These are phyloP conservation scores for Addax nasomaculatus DNA, from an alignment of 2,113 vertebrate genomes.

Conservation along the genomic window DNA sequence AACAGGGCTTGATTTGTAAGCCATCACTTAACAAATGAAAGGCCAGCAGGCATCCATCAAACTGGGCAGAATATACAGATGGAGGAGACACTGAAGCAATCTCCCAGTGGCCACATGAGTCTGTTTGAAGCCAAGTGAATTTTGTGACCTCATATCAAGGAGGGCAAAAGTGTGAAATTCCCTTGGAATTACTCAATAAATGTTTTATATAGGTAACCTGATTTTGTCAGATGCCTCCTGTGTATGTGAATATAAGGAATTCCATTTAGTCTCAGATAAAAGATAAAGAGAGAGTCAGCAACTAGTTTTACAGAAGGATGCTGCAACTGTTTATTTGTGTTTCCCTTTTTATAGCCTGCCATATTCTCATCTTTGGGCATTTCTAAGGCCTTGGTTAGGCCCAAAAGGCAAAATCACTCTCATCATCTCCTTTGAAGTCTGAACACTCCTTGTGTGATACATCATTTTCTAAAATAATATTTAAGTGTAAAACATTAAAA, in stretches of 20 bases:
- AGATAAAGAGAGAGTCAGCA: constrained; percentile 4
- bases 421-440: constrained; percentile 29
- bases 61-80: constrained; percentile 39
- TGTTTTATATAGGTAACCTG: background rate
- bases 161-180: constrained; percentile 48
- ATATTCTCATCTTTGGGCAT: constrained; percentile 33
- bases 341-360: background rate
- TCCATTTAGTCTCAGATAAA: background rate
- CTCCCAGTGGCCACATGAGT: background rate
- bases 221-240: constrained; percentile 40
- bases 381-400: constrained; percentile 22
- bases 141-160: constrained; percentile 16
- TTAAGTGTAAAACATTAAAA: background rate
- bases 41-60: constrained; percentile 44
- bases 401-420: constrained; percentile 63
- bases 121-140: constrained; percentile 33
- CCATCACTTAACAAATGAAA: constrained; percentile 58
- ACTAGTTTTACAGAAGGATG: constrained; percentile 24
- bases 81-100: constrained; percentile 23
- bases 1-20: constrained; percentile 51
- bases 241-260: constrained; percentile 33
- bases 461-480: background rate
- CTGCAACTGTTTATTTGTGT: background rate
- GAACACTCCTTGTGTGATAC: background rate
- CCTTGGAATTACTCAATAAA: constrained; percentile 46